Conservation (phyloP, 1,140 invertebrate species). For the Drosophila oshimai region DNA sequence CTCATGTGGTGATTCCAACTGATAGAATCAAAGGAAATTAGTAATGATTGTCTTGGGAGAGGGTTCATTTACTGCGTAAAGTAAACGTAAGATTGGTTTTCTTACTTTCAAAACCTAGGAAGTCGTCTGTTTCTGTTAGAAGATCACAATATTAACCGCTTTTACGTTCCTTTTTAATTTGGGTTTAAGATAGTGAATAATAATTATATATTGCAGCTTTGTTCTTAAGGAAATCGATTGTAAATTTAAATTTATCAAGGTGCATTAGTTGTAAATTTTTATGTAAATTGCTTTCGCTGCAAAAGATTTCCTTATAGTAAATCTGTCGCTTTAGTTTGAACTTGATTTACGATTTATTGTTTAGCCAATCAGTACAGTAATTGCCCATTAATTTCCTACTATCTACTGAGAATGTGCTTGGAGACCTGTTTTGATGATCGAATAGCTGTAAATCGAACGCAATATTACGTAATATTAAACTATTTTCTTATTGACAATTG, state of each 20-base stretch:
- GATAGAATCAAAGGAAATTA: conserved; percentile 6
- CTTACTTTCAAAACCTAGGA: not conserved
- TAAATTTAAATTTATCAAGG: conserved; percentile 5
- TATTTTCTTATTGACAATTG: not conserved
- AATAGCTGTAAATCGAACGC: conserved; percentile 11
- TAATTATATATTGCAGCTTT: not conserved
- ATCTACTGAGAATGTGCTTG: not conserved
- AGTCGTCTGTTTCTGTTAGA: not conserved
- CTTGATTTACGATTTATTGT: conserved; percentile 35
- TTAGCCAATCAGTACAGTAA: conserved; percentile 31
- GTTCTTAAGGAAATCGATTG: not conserved
- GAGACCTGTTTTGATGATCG: not conserved
- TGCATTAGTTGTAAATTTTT: conserved; percentile 1
- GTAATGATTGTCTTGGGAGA: conserved; percentile 2
- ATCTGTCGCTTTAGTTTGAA: not conserved
- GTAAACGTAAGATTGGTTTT: not conserved
- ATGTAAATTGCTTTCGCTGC: conserved; percentile 29
- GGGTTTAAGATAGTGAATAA: conserved; percentile 1
- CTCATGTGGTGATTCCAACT: conserved; percentile 12
- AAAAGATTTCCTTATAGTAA: conserved; percentile 22
- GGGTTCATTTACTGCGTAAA: not conserved
- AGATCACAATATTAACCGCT: not conserved
- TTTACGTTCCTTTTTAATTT: too few species aligned
- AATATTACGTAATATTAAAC: not conserved
- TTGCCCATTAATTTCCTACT: conserved; percentile 17